Evolutionary conservation across 2,888 invertebrate genomes (phyloP), one percentile per base, ranked within the genome.

Genomic region (Macaria liturata): DNA sequence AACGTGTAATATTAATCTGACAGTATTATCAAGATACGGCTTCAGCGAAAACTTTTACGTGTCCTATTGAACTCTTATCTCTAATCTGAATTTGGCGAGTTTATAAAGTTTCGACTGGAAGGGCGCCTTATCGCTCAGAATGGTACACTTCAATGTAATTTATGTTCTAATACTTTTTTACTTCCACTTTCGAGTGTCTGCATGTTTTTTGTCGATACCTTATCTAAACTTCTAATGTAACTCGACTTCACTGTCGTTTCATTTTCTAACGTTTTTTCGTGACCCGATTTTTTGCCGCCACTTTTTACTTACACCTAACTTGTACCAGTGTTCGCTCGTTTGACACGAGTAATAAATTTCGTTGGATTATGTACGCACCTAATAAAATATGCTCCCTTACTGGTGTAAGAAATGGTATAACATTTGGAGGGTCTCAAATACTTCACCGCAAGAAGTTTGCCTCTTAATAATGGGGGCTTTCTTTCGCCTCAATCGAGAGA

Each of bases 71-170:
- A 77, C 66, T 71, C 68, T 67, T 69, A 66, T 50, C 44, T 20
- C 46, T 43, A 40, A 44, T 43, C 30, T 51, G 51, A 56, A 58
- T 61, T 73, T 73, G 52, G 67, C 67, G 80, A 85, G 70, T 86
- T 85, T 76, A 76, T 78, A 71, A 76, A 83, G 73, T 82, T 78
- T 64, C 69, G 61, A 73, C 66, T 72, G 64, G 57, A 71, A 74
- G 80, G 82, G 78, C 72, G 74, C 72, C 85, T 91, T 90, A 91
- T 90, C 89, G 74, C 48, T 37, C 69, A 69, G 75, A 80, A 78
- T 81, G 83, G 74, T 83, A 84, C 85, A 86, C 82, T 88, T 80
- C 81, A 78, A 78, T 78, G 83, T 86, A 83, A 88, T 89, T 88
- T 89, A 88, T 88, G 85, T 83, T 67, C 67, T 73, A 76, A 73